These are phyloP conservation scores for Isotomurus palustris DNA, from an alignment of 2,888 invertebrate genomes.

Conservation along the genomic window DNA sequence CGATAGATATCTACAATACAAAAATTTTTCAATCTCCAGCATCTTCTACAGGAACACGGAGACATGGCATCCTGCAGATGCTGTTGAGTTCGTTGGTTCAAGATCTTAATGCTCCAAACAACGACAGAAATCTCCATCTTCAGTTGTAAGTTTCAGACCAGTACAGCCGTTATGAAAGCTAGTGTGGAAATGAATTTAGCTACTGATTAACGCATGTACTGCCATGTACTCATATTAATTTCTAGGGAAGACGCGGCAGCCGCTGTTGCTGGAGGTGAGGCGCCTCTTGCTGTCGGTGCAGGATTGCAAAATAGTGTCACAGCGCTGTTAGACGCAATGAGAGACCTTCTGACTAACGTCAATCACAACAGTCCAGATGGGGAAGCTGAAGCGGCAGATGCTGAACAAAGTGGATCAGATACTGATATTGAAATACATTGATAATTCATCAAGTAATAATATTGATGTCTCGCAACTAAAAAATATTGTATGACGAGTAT, in stretches of 20 bases:
- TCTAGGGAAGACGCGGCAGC: conserved; percentile 38
- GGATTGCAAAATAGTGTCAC: conserved; percentile 62
- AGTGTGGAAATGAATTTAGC: too few relatives aligned
- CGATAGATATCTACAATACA: conserved; percentile 65
- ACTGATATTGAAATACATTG: too few relatives aligned
- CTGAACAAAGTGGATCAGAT: conserved; percentile 34
- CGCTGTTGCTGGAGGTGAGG: conserved; percentile 32
- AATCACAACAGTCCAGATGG: conserved; percentile 28
- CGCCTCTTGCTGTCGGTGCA: conserved; percentile 49
- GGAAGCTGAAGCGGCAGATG: conserved; percentile 32
- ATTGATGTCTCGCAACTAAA: too few relatives aligned
- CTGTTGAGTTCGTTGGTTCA: conserved; percentile 66
- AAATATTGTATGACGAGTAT: too few relatives aligned
- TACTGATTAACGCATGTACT: not conserved
- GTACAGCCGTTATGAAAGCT: not conserved
- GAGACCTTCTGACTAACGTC: conserved; percentile 62
- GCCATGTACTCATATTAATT: not conserved
- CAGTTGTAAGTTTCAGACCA: not conserved
- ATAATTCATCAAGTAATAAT: too few relatives aligned
- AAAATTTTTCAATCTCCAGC: conserved; percentile 47
- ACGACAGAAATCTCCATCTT: conserved; percentile 2
- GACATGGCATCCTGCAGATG: conserved; percentile 51
- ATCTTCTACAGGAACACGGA: conserved; percentile 45
- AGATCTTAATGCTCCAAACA: conserved; percentile 59
- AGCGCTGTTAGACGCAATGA: conserved; percentile 66